Percentiles rank a stretch among this genome's conserved stretches.
Evolutionary conservation across 2,797 vertebrate genomes (phyloP).

Genomic region (Intellagama lesueurii): DNA sequence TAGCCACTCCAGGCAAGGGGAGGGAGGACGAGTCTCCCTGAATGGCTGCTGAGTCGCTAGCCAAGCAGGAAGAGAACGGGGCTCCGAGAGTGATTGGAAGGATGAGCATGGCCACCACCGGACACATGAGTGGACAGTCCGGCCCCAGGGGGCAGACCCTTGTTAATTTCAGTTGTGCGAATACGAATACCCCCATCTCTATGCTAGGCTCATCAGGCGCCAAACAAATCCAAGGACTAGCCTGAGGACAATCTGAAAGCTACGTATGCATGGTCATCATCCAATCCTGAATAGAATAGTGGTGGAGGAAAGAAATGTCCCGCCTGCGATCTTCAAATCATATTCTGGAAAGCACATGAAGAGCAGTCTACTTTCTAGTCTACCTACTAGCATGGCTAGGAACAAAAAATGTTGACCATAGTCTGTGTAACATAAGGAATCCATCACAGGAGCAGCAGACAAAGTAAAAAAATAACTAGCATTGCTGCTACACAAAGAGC

Average conservation of each 20-base stretch:
- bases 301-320: neutral
- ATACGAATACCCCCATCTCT: too few relatives aligned
- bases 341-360: neutral
- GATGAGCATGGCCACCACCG: too few relatives aligned
- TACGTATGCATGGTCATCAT: neutral
- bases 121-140: too few relatives aligned
- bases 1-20: too few relatives aligned
- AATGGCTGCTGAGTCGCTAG: too few relatives aligned
- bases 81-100: too few relatives aligned
- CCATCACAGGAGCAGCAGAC: neutral
- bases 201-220: too few relatives aligned
- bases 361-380: neutral
- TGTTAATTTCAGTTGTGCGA: too few relatives aligned
- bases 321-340: neutral
- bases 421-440: neutral
- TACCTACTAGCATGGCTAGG: neutral
- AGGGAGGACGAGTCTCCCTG: too few relatives aligned
- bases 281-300: neutral
- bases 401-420: neutral
- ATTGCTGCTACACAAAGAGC: neutral
- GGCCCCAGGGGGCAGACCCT: too few relatives aligned
- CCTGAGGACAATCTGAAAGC: too few relatives aligned
- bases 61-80: too few relatives aligned
- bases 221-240: neutral
- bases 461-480: neutral